phyloP scores from a whole-genome alignment of 2,113 vertebrate genomes.

The Suricata suricatta region DNA sequence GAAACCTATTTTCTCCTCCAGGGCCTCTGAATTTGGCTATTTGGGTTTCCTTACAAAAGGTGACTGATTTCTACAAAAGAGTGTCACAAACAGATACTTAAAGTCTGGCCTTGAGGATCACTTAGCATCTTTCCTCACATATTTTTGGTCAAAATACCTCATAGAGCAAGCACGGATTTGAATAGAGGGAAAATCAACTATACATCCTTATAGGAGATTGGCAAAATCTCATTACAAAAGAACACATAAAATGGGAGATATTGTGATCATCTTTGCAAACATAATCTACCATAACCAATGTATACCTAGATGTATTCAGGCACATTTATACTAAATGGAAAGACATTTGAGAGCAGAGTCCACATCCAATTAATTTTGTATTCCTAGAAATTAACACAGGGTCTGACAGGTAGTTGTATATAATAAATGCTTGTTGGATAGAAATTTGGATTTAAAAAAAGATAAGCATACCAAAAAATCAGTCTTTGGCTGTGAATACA shows the following conservation, averaged over 20 bases:
- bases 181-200: background rate
- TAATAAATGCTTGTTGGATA: background rate
- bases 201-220: background rate
- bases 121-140: background rate
- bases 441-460: background rate
- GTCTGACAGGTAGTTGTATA: background rate
- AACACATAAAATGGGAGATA: background rate
- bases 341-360: background rate
- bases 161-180: background rate
- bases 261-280: background rate
- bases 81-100: background rate
- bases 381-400: background rate
- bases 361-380: background rate
- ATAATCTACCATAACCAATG: background rate
- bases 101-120: background rate
- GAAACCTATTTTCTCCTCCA: background rate
- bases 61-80: background rate
- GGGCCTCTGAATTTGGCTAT: background rate
- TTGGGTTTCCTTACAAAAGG: background rate
- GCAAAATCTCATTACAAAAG: background rate
- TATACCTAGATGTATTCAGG: background rate
- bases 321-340: background rate
- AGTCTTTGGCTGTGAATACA: conserved; percentile 2
- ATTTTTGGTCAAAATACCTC: background rate
- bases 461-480: background rate